Evolutionary conservation across 2,797 vertebrate species (phyloP), one percentile per base, ranked within the genome.

Genomic region (Sylvilagus floridanus): DNA sequence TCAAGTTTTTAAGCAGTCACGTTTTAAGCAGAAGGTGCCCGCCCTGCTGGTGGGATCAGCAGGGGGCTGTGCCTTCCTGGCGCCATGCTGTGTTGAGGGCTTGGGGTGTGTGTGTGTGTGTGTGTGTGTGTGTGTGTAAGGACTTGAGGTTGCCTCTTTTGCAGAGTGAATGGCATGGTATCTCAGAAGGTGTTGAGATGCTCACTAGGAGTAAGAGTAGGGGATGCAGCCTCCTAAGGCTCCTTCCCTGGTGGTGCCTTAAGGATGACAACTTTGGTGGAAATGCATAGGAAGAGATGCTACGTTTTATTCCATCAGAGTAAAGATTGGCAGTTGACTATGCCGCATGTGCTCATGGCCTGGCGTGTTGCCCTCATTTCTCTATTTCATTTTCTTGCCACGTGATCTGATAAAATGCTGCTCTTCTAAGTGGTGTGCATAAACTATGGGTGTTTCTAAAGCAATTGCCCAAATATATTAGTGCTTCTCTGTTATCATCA

Each of bases 81-180:
- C 0, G 0, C 26, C 62, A 1, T 8, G 13, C 3, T 17, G 2
- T 2, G 10, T 12, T 8, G 52, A 62, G 26, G 54, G 50, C n/a
- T 52, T 69, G 60, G 57, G 32, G 62, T 30, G 66, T 57, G 0
- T 0, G 10, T 21, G 37, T n/a, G n/a, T n/a, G n/a, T n/a, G 62
- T 30, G 66, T 57, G 0, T 0, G 10, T 21, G 37, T n/a, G 7
- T 14, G 2, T 6, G 4, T 63, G 21, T 47, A 62, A 75, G 35
- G 75, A 30, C 16, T 7, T 77, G 50, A n/a, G 2, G 42, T 57
- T 86, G 47, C 62, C 63, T 72, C 5, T 8, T 7, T 82, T 86
- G 79, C 71, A 89, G 88, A 68, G 24, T 21, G 11, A 13, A 5
- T 12, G 2, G 69, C 84, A 87, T 42, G 26, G 2, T 66, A 50